Base-by-base conservation (phyloP, 2,888 invertebrate species). In the Dolichomitus sp. region DNA sequence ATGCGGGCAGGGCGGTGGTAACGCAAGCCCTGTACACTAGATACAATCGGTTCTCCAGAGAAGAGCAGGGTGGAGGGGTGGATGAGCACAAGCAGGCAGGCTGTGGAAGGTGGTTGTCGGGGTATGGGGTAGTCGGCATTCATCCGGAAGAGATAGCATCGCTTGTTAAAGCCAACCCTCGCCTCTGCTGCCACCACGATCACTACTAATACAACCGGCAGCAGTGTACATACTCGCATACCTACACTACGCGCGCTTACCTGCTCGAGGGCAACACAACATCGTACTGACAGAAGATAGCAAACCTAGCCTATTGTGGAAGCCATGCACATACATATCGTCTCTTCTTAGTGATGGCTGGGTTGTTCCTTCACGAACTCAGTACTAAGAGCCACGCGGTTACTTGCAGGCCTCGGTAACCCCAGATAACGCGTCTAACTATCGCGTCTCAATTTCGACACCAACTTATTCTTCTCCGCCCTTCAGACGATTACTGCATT, bases 61-160 rank as follows among this genome's bases (percentile, higher is more conserved):
- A 88, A 88, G 84, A 84, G 83, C 30, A 33, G 59, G 30, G 33
- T 17, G 59, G 45, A 45, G 59, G 59, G 59, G 40, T 42, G 59
- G 57, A 72, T 48, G 72, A 72, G 72, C 59, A 30, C 42, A 30
- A 57, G 33, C 59, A 52, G 19, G 57, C 72, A 14, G 72, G 45
- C 33, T 48, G 30, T 59, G 59, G 72, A 30, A 42, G 72, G 72
- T 14, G 87, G 85, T 81, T 83, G 85, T 81, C 57, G 84, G 72
- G 59, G 61, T 45, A 61, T 54, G 85, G 85, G 87, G 84, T 52
- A 42, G 23, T 74, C 87, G 88, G 91, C 91, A 93, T 93, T 93
- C 92, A 93, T 93, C 91, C 90, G 90, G 52, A 86, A 84, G 88
- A 90, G 93, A 93, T 93, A 93, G 88, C 88, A 93, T 93, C 93